Evolutionary conservation across 1,140 invertebrate genomes (phyloP).

Genomic region (Zeugodacus cucurbitae): DNA sequence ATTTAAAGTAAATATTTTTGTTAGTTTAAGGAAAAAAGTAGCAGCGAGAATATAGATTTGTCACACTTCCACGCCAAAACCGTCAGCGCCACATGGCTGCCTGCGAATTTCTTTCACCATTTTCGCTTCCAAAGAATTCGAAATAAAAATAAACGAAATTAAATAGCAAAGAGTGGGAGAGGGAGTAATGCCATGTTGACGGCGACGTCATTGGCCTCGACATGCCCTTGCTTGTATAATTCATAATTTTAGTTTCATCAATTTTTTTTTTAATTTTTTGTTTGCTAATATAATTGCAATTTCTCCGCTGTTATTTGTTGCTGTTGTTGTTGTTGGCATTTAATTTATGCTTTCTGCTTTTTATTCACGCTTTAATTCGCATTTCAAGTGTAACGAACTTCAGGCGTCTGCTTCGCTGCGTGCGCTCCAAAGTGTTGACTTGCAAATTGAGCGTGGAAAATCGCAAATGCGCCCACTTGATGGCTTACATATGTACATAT

Average conservation of each 20-base stretch:
- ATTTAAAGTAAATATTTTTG: conserved; percentile 63
- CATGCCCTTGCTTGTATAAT: background rate
- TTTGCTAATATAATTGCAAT: background rate
- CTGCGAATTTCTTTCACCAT: background rate
- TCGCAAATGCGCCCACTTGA: background rate
- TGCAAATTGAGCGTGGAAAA: conserved; percentile 37
- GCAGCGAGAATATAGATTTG: conserved; percentile 42
- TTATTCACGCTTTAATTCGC: conserved; percentile 28
- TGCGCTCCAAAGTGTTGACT: conserved; percentile 21
- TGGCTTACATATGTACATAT: background rate
- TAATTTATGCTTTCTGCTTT: background rate
- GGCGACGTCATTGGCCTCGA: background rate
- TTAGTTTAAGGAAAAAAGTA: conserved; percentile 56
- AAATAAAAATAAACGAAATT: background rate
- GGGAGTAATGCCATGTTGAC: no score
- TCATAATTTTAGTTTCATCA: background rate
- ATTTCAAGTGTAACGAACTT: conserved; percentile 31
- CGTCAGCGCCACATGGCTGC: background rate
- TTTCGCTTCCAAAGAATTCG: background rate
- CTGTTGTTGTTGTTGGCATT: background rate
- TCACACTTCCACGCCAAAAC: background rate
- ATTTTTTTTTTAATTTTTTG: background rate
- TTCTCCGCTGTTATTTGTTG: background rate
- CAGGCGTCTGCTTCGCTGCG: background rate
- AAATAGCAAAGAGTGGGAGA: no score